Evolutionary conservation across 1,140 invertebrate species (phyloP).

Genomic region (Ips typographus): DNA sequence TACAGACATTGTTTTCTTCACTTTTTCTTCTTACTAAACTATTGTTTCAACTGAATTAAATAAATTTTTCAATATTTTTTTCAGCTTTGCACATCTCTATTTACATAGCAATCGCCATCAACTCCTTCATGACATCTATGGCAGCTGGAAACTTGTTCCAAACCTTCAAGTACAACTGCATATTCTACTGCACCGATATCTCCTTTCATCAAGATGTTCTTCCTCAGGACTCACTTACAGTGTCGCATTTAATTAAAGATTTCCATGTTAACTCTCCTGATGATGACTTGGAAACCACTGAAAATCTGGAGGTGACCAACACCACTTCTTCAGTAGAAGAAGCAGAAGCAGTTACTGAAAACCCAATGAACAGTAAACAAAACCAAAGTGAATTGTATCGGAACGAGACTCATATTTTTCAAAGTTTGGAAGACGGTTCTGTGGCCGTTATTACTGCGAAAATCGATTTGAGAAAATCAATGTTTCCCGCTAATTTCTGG

Average conservation of each 20-base stretch:
- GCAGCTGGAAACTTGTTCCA: conserved; percentile 30
- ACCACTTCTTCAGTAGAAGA: neutral
- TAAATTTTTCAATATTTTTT: conserved; percentile 9
- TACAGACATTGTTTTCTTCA: neutral
- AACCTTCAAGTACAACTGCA: conserved; percentile 34
- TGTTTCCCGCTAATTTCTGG: conserved; percentile 20
- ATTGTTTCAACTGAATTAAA: neutral
- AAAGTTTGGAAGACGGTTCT: conserved; percentile 6
- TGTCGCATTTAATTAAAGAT: neutral
- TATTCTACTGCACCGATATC: conserved; percentile 23
- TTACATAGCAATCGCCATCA: conserved; percentile 24
- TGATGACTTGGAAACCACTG: neutral
- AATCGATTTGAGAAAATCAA: conserved; percentile 27
- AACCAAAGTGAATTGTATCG: too few relatives aligned
- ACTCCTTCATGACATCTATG: conserved; percentile 26
- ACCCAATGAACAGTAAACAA: conserved; percentile 8
- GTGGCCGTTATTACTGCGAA: conserved; percentile 6
- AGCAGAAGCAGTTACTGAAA: neutral
- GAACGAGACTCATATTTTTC: conserved; percentile 19
- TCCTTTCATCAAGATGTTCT: conserved; percentile 3
- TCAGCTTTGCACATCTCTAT: conserved; percentile 26
- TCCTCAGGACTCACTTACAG: neutral
- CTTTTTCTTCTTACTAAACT: neutral
- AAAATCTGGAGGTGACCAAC: neutral
- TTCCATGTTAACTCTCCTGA: neutral